These are phyloP conservation scores for Corythoichthys intestinalis DNA, from an alignment of 2,113 vertebrate genomes.

Conservation along the genomic window DNA sequence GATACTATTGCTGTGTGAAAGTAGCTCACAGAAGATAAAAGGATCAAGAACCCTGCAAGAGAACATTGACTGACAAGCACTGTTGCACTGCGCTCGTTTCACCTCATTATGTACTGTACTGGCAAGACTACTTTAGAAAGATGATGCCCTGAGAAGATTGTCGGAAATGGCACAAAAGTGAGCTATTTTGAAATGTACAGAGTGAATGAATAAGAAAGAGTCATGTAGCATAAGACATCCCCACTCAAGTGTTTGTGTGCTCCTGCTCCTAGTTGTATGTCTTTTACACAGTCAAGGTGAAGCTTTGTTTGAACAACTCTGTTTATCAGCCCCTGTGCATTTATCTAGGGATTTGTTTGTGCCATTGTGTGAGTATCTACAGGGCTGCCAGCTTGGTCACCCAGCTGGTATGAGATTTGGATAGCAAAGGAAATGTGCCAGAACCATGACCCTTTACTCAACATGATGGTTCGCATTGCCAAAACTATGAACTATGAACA, in stretches of 20 bases:
- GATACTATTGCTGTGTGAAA: neutral
- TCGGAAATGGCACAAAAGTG: constrained; percentile 11
- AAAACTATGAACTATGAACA: neutral
- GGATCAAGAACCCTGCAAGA: constrained; percentile 2
- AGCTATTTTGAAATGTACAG: constrained; percentile 23
- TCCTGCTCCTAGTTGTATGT: constrained; percentile 19
- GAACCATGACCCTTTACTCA: constrained; percentile 5
- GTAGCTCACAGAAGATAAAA: neutral
- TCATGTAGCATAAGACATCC: constrained; percentile 27
- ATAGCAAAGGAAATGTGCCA: neutral
- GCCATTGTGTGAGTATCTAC: constrained; percentile 2
- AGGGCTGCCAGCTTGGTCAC: neutral
- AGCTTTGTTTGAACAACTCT: constrained; percentile 16
- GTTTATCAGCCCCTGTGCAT: constrained; percentile 13
- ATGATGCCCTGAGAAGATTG: constrained; percentile 4
- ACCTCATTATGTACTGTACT: constrained; percentile 52
- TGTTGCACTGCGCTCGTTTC: constrained; percentile 32
- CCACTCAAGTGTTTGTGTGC: neutral
- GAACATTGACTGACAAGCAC: constrained; percentile 26
- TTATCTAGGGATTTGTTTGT: constrained; percentile 3
- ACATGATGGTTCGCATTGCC: neutral
- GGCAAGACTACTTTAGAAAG: constrained; percentile 29
- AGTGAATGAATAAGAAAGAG: constrained; percentile 23
- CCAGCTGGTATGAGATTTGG: neutral
- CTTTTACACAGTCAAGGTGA: constrained; percentile 13